Percentiles rank a stretch among this genome's conserved stretches.
These are phyloP conservation scores for Drosophila repleta DNA, from an alignment of 1,140 invertebrate species.

Conservation along the genomic window DNA sequence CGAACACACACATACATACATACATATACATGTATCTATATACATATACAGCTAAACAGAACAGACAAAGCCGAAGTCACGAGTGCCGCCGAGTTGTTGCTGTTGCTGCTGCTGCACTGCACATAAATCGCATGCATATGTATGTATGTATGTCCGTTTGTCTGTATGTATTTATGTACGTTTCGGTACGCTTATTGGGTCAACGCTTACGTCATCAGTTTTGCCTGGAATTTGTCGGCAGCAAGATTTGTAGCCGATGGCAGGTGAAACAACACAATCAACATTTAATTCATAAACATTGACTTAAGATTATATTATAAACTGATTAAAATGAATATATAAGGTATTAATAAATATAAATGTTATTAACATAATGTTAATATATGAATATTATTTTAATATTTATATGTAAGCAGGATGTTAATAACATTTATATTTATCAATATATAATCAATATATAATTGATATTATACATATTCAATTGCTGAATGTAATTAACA, in stretches of 20 bases:
- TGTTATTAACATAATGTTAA: too few relatives aligned
- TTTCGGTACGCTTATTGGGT: constrained; percentile 72
- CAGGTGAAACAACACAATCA: constrained; percentile 19
- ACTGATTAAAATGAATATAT: not conserved
- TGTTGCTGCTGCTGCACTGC: constrained; percentile 33
- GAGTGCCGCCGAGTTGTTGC: constrained; percentile 58
- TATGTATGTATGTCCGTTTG: not conserved
- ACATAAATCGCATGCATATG: constrained; percentile 45
- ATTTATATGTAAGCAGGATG: too few relatives aligned
- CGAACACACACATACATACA: constrained; percentile 30
- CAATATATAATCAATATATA: constrained; percentile 9
- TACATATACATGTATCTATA: constrained; percentile 16
- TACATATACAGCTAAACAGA: constrained; percentile 50
- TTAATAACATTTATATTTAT: too few relatives aligned
- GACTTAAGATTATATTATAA: constrained; percentile 43
- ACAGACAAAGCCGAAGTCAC: constrained; percentile 76
- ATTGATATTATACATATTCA: too few relatives aligned
- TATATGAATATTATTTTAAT: too few relatives aligned
- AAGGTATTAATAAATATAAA: too few relatives aligned
- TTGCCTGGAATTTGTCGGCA: constrained; percentile 63
- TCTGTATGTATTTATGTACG: constrained; percentile 23
- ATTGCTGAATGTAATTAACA: too few relatives aligned
- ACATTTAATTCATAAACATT: constrained; percentile 58
- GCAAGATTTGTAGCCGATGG: constrained; percentile 39
- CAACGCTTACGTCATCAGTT: constrained; percentile 75